phyloP scores from a whole-genome alignment of 2,797 vertebrate species.

The Rhadinocentrus ornatus region DNA sequence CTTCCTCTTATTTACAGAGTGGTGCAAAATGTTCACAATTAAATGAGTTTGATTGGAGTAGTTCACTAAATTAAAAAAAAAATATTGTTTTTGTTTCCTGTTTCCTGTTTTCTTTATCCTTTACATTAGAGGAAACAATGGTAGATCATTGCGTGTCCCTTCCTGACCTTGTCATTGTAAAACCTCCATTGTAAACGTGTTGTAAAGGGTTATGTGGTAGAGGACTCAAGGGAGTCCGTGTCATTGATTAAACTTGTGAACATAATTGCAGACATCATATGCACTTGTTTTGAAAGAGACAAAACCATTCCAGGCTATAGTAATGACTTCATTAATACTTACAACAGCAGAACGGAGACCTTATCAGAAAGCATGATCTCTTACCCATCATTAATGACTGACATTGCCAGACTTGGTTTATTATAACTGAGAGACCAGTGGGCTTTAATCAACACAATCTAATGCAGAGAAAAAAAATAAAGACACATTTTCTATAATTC shows the following conservation, averaged over 20 bases:
- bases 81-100: too few relatives aligned
- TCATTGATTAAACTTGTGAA: constrained; percentile 1
- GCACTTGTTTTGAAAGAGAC: neutral
- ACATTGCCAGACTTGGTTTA: constrained; percentile 10
- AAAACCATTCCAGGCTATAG: constrained; percentile 1
- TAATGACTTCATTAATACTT: constrained; percentile 1
- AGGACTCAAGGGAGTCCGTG: constrained; percentile 3
- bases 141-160: neutral
- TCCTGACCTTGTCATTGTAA: neutral
- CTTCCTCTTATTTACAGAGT: neutral
- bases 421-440: neutral
- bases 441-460: neutral
- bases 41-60: neutral
- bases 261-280: constrained; percentile 9
- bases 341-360: constrained; percentile 1
- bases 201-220: neutral
- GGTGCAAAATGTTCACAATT: neutral
- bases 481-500: neutral
- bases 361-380: constrained; percentile 6
- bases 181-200: neutral
- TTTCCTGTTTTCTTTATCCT: neutral
- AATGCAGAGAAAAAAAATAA: neutral
- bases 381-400: constrained; percentile 7
- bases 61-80: neutral
- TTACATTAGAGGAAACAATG: neutral